Percentiles rank a stretch among this genome's conserved stretches.
phyloP scores from a whole-genome alignment of 2,797 vertebrate genomes.

The Malurus leucopterus region DNA sequence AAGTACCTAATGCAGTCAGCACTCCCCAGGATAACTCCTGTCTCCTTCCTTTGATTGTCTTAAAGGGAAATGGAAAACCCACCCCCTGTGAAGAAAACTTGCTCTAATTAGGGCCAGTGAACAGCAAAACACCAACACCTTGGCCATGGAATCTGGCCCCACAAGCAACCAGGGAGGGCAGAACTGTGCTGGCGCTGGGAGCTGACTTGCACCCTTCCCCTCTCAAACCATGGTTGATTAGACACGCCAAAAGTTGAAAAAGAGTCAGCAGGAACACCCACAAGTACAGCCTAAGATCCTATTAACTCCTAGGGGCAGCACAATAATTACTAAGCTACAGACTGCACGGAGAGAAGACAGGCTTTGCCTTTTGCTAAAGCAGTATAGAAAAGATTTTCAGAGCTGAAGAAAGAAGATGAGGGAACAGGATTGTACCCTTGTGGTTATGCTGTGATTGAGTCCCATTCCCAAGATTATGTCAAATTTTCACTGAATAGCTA shows the following conservation, averaged over 20 bases:
- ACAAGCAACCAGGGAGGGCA: neutral
- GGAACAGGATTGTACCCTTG: neutral
- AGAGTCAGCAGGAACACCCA: neutral
- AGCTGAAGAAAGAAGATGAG: neutral
- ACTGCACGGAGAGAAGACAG: fast-evolving
- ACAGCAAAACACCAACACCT: neutral
- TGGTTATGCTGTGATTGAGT: slow-evolving; percentile 5
- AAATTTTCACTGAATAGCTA: slow-evolving; percentile 23
- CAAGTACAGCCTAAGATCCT: neutral
- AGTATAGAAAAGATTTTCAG: neutral
- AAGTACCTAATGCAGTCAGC: neutral
- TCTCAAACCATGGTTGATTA: neutral
- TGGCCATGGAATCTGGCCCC: neutral
- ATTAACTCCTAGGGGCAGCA: neutral
- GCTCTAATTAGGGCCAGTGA: neutral
- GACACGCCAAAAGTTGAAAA: neutral
- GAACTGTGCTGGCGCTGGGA: neutral
- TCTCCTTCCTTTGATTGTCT: neutral
- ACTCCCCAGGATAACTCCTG: neutral
- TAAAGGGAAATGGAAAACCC: neutral
- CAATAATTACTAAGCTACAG: neutral
- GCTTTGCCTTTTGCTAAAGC: neutral
- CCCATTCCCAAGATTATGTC: neutral
- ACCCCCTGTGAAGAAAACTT: neutral
- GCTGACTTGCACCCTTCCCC: neutral